These are phyloP conservation scores for Laterallus jamaicensis DNA, from an alignment of 2,113 vertebrate genomes.

Conservation along the genomic window DNA sequence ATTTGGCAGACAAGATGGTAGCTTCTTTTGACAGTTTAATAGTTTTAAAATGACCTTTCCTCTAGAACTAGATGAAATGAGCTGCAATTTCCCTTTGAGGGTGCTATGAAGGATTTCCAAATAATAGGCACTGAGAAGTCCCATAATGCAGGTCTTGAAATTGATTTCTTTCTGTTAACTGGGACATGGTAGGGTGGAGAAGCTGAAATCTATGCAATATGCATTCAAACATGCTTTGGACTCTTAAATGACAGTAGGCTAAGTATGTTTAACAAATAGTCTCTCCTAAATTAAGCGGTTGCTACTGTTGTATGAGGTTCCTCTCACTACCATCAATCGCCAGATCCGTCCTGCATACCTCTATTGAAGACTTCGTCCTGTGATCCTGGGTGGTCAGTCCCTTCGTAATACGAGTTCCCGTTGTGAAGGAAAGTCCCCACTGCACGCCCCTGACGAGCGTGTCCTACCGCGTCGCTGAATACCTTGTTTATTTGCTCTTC, in stretches of 20 bases:
- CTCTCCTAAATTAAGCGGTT: slow-evolving; percentile 45
- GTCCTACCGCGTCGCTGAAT: slow-evolving; percentile 96
- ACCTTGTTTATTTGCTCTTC: slow-evolving; percentile 99
- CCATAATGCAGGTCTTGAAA: slow-evolving; percentile 29
- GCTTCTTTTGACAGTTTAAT: neutral
- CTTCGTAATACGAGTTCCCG: slow-evolving; percentile 88
- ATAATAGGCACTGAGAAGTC: slow-evolving; percentile 44
- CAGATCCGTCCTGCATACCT: slow-evolving; percentile 77
- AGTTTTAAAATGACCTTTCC: slow-evolving; percentile 12
- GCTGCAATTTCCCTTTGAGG: neutral
- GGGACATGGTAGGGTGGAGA: slow-evolving; percentile 12
- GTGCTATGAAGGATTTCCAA: slow-evolving; percentile 19
- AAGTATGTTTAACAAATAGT: slow-evolving; percentile 46
- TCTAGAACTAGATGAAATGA: slow-evolving; percentile 20
- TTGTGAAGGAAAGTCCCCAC: slow-evolving; percentile 93
- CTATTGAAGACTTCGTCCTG: slow-evolving; percentile 77
- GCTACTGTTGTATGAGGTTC: neutral
- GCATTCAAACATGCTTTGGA: slow-evolving; percentile 70
- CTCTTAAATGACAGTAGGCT: slow-evolving; percentile 52
- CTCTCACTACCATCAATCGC: slow-evolving; percentile 79
- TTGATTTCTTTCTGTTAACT: slow-evolving; percentile 37
- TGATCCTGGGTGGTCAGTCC: slow-evolving; percentile 86
- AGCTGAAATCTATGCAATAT: neutral
- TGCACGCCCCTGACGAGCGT: slow-evolving; percentile 94
- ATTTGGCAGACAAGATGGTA: neutral